A percentile compares a stretch with the other conserved stretches of the same genome.
These are phyloP conservation scores for Temnothorax curvispinosus DNA, from an alignment of 1,140 invertebrate species.

Conservation along the genomic window DNA sequence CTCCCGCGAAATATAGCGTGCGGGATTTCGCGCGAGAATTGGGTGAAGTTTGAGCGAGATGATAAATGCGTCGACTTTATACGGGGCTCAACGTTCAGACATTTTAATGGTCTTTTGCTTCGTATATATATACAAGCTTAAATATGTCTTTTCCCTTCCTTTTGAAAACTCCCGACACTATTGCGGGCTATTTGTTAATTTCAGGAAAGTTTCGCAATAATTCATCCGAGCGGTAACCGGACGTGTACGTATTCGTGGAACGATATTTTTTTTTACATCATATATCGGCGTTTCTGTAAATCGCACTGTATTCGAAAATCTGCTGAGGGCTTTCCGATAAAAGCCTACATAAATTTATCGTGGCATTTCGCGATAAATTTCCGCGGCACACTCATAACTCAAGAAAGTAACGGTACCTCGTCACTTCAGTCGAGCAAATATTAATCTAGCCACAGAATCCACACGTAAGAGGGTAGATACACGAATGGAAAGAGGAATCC, in stretches of 20 bases:
- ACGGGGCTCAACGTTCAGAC: conserved; percentile 27
- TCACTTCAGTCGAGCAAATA: conserved; percentile 5
- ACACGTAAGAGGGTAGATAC: not conserved
- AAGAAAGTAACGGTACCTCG: not conserved
- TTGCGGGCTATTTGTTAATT: conserved; percentile 40
- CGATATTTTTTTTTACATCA: not conserved
- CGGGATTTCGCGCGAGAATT: conserved; percentile 43
- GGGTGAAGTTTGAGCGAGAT: conserved; percentile 35
- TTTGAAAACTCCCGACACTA: not conserved
- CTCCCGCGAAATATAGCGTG: conserved; percentile 11
- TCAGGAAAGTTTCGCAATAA: conserved; percentile 31
- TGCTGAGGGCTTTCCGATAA: not conserved
- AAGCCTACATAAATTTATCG: not conserved
- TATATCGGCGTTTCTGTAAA: not conserved
- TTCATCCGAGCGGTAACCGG: not conserved
- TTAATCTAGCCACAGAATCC: not conserved
- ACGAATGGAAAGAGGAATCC: not conserved
- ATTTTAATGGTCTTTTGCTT: conserved; percentile 38
- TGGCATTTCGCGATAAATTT: not conserved
- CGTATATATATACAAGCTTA: not conserved
- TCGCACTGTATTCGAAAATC: not conserved
- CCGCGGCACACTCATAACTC: not conserved
- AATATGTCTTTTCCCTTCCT: conserved; percentile 4
- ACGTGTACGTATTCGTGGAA: not conserved
- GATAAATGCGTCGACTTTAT: conserved; percentile 53